phyloP scores from a whole-genome alignment of 2,888 invertebrate species.

The Lobophora halterata region DNA sequence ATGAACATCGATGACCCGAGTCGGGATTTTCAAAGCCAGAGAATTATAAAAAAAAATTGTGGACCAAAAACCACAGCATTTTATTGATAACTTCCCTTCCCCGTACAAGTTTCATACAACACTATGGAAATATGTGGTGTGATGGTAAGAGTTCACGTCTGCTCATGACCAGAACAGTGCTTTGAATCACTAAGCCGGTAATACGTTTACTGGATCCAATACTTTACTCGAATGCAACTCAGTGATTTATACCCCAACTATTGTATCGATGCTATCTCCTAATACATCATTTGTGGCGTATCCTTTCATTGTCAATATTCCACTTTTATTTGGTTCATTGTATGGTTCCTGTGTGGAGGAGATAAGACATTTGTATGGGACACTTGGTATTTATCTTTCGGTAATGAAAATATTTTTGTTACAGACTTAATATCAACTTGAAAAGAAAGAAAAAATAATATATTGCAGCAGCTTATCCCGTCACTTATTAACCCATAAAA shows the following conservation, averaged over 20 bases:
- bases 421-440: neutral
- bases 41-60: too few species aligned
- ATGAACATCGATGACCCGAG: too few species aligned
- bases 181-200: neutral
- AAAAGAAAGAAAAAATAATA: slow-evolving; percentile 1
- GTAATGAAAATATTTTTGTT: slow-evolving; percentile 7
- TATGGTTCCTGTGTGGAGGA: slow-evolving; percentile 16
- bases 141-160: too few species aligned
- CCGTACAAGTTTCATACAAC: too few species aligned
- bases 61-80: too few species aligned
- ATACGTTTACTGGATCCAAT: slow-evolving; percentile 11
- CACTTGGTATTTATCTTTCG: slow-evolving; percentile 9
- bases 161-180: too few species aligned
- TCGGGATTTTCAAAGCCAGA: too few species aligned
- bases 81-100: too few species aligned
- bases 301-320: slow-evolving; percentile 35
- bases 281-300: slow-evolving; percentile 36
- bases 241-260: slow-evolving; percentile 33
- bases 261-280: slow-evolving; percentile 32
- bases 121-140: too few species aligned
- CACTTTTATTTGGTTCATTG: slow-evolving; percentile 29
- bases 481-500: too few species aligned
- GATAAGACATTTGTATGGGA: slow-evolving; percentile 30
- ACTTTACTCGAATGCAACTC: slow-evolving; percentile 22
- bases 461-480: too few species aligned